Conservation (phyloP, 2,888 invertebrate genomes). For the Lasioglossum vierecki region DNA sequence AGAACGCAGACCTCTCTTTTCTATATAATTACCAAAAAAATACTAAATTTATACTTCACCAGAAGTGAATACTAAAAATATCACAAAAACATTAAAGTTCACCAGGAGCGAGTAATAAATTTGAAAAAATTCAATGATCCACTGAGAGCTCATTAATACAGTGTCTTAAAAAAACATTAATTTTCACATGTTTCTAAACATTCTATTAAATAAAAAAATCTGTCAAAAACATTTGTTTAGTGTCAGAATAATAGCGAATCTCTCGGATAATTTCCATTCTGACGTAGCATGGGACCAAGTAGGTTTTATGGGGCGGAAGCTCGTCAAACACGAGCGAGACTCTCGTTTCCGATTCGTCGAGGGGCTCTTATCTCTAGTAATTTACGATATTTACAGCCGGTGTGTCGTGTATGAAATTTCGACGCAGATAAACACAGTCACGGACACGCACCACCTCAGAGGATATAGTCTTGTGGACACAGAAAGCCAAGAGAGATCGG, state of each 20-base stretch:
- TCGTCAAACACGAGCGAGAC: constrained; percentile 9
- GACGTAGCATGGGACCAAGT: constrained; percentile 1
- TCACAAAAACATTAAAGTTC: no score
- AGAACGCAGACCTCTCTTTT: no score
- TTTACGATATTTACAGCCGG: constrained; percentile 58
- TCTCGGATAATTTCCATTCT: background rate
- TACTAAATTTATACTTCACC: no score
- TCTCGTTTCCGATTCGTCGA: background rate
- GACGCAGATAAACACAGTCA: constrained; percentile 19
- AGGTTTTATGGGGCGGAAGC: background rate
- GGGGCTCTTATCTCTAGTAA: constrained; percentile 48
- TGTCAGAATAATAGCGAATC: background rate
- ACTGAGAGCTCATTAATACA: background rate
- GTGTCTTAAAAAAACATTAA: no score
- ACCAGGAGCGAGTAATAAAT: no score
- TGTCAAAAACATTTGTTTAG: background rate
- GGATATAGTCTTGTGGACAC: background rate
- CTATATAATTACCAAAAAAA: no score
- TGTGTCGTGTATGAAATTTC: constrained; percentile 36
- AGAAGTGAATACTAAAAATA: no score
- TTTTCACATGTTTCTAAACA: background rate
- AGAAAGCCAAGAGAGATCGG: background rate
- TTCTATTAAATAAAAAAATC: background rate
- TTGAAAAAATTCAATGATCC: background rate
- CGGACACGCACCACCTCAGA: background rate